Evolutionary conservation across 2,113 vertebrate species (phyloP), one percentile per base, ranked within the genome.

Genomic region (Hypocryptadius cinnamomeus): DNA sequence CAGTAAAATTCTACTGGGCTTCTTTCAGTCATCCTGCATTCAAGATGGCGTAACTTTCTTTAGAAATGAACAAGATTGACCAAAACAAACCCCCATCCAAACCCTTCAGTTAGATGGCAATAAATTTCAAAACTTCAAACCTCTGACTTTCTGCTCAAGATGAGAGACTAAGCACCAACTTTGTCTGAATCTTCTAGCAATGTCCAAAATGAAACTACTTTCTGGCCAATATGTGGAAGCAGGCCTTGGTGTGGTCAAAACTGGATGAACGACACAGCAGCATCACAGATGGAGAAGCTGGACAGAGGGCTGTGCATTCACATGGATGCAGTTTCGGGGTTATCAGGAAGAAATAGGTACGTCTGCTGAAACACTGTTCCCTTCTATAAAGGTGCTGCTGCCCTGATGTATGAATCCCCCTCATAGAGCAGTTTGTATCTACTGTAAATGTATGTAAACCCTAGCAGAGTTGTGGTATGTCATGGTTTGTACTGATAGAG

Each of bases 11-110:
- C 39, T 56, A 0, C 19, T 35, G 19, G 2, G 1, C 53, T 73
- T 70, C 3, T 77, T 59, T 63, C 27, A 59, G 22, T 63, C 20
- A 35, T 63, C 7, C 23, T 72, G 20, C 25, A 3, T 59, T 81
- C 35, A 48, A 57, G n/a, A 61, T 6, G 61, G 31, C 5, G 2
- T 27, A 20, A 33, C 5, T 53, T 71, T 30, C 20, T 56, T 37
- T n/a, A 21, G 37, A 93, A 71, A 61, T 59, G 1, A 72, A 21
- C 7, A 66, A 54, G 12, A 54, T 2, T 54, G 12, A 24, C 24
- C 10, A 39, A 61, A 44, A 60, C 30, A 13, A 42, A 0, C 1
- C 2, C 0, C 0, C 2, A 5, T 27, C 15, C 20, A 56, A 70
- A 19, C 2, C 4, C 48, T 79, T 23, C 6, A 50, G 3, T 60